Evolutionary conservation across 2,888 invertebrate genomes (phyloP).

Genomic region (Drosophila borborema): DNA sequence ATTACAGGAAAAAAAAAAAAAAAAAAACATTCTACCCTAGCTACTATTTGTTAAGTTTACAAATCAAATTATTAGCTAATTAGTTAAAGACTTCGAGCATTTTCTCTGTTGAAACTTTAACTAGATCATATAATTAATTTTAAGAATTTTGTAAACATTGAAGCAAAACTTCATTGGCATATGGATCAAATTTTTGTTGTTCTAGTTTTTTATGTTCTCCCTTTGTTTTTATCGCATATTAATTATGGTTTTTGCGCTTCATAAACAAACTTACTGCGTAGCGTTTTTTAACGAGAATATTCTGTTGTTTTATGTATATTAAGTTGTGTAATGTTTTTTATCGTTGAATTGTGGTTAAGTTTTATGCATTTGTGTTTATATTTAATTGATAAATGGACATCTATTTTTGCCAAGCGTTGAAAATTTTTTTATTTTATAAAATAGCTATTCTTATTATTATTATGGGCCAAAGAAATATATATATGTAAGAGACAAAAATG

Average conservation of each 20-base stretch:
- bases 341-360: slow-evolving; percentile 2
- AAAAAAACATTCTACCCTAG: slow-evolving; percentile 11
- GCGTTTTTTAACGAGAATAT: not conserved
- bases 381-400: too few relatives aligned
- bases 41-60: slow-evolving; percentile 37
- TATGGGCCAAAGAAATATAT: too few relatives aligned
- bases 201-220: not conserved
- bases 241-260: slow-evolving; percentile 33
- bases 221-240: slow-evolving; percentile 29
- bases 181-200: not conserved
- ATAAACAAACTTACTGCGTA: slow-evolving; percentile 11
- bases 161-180: slow-evolving; percentile 19
- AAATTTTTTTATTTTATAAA: too few relatives aligned
- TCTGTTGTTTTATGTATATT: not conserved
- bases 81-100: slow-evolving; percentile 36
- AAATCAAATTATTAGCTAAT: slow-evolving; percentile 69
- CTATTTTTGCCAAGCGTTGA: not conserved
- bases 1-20: slow-evolving; percentile 8
- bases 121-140: slow-evolving; percentile 35
- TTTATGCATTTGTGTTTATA: too few relatives aligned
- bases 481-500: too few relatives aligned
- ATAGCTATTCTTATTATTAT: too few relatives aligned
- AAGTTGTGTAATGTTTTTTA: slow-evolving; percentile 35
- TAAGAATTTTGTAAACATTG: slow-evolving; percentile 37
- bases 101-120: not conserved